phyloP scores from a whole-genome alignment of 2,113 vertebrate species.

The Phalacrocorax aristotelis region DNA sequence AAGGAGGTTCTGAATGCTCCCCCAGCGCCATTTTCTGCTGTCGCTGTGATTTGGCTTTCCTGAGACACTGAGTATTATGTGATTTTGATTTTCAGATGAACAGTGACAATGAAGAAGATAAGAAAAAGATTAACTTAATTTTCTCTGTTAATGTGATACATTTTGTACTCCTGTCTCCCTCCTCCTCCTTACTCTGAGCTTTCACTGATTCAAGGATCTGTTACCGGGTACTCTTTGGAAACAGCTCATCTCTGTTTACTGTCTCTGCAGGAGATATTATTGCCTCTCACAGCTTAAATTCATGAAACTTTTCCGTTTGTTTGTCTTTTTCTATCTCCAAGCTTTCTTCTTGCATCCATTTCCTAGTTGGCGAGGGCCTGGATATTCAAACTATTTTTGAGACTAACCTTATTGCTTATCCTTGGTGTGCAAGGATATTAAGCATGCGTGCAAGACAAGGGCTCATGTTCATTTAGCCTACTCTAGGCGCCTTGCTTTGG shows the following conservation, averaged over 20 bases:
- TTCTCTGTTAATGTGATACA: background rate
- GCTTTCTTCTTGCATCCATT: background rate
- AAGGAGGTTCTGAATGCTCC: background rate
- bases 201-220: slow-evolving; percentile 22
- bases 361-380: background rate
- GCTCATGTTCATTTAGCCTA: background rate
- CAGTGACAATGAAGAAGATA: background rate
- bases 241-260: slow-evolving; percentile 42
- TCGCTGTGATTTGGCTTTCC: background rate
- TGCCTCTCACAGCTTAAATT: background rate
- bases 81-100: background rate
- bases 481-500: background rate
- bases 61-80: background rate
- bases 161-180: background rate
- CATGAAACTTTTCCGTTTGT: background rate
- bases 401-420: background rate
- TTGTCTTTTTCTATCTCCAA: background rate
- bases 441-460: background rate
- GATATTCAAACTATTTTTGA: background rate
- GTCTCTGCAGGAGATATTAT: slow-evolving; percentile 16
- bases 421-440: background rate
- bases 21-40: background rate
- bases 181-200: background rate
- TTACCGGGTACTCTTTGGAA: background rate
- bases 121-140: background rate